phyloP scores from a whole-genome alignment of 2,797 vertebrate species.

The Oceanodroma leucorhoa region DNA sequence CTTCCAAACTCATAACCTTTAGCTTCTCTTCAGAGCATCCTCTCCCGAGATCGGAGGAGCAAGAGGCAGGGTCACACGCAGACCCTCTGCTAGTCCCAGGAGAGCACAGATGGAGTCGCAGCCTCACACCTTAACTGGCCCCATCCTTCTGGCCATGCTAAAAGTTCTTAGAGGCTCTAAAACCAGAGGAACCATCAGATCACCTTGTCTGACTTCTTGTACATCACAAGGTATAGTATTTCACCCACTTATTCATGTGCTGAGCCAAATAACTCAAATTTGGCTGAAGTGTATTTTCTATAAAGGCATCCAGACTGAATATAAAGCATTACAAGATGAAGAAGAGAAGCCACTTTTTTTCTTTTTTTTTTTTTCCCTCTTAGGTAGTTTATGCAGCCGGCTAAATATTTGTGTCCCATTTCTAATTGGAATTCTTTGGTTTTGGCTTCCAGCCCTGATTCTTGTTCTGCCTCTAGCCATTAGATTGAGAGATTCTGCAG shows the following conservation, averaged over 20 bases:
- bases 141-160: neutral
- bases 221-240: constrained; percentile 31
- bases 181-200: neutral
- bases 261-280: constrained; percentile 39
- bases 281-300: constrained; percentile 8
- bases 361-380: neutral
- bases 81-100: neutral
- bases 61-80: neutral
- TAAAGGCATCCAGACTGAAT: constrained; percentile 31
- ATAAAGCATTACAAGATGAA: constrained; percentile 6
- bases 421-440: constrained; percentile 12
- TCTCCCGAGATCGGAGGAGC: neutral
- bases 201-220: constrained; percentile 53
- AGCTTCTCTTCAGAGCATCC: neutral
- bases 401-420: constrained; percentile 44
- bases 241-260: constrained; percentile 2
- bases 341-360: neutral
- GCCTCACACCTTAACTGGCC: neutral
- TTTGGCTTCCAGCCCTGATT: constrained; percentile 11
- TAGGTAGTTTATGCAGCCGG: constrained; percentile 29
- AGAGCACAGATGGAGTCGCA: neutral
- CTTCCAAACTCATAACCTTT: neutral
- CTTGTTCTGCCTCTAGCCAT: neutral
- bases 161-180: neutral
- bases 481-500: neutral